Percentiles rank a stretch among this genome's conserved stretches.
Evolutionary conservation across 2,113 vertebrate genomes (phyloP).

Genomic region (Limanda limanda): DNA sequence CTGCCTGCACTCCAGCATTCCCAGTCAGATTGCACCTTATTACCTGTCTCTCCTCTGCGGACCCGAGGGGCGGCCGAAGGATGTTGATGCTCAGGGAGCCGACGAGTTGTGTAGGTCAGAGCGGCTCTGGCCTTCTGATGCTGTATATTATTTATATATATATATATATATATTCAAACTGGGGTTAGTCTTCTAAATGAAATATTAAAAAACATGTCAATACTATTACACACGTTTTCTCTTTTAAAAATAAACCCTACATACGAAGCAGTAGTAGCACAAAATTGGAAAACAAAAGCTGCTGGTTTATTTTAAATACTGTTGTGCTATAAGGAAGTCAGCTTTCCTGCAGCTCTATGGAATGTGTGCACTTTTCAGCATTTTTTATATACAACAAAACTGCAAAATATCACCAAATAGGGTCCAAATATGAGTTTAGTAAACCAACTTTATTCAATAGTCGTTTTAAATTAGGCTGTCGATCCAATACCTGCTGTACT

Average conservation of each 20-base stretch:
- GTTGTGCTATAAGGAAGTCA: not conserved
- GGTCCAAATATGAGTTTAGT: too few relatives aligned
- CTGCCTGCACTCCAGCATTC: slow-evolving; percentile 47
- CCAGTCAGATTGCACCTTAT: slow-evolving; percentile 68
- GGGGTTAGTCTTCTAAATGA: too few relatives aligned
- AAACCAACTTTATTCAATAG: not conserved
- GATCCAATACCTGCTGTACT: not conserved
- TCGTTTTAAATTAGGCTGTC: not conserved
- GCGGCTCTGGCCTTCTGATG: slow-evolving; percentile 7
- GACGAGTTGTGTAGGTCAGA: slow-evolving; percentile 48
- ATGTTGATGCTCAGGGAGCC: slow-evolving; percentile 58
- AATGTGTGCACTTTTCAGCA: too few relatives aligned
- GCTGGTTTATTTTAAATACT: not conserved
- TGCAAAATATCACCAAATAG: too few relatives aligned
- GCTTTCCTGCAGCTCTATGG: not conserved
- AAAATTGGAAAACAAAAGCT: not conserved
- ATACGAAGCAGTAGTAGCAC: not conserved
- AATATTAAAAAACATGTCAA: not conserved
- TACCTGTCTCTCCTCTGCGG: slow-evolving; percentile 54
- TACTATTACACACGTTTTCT: not conserved
- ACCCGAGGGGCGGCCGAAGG: slow-evolving; percentile 47
- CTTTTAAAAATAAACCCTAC: not conserved
- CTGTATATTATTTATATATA: too few relatives aligned
- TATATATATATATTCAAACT: too few relatives aligned
- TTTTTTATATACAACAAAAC: too few relatives aligned